Evolutionary conservation across 2,888 invertebrate species (phyloP).

Genomic region (Heterodera filipjevi): DNA sequence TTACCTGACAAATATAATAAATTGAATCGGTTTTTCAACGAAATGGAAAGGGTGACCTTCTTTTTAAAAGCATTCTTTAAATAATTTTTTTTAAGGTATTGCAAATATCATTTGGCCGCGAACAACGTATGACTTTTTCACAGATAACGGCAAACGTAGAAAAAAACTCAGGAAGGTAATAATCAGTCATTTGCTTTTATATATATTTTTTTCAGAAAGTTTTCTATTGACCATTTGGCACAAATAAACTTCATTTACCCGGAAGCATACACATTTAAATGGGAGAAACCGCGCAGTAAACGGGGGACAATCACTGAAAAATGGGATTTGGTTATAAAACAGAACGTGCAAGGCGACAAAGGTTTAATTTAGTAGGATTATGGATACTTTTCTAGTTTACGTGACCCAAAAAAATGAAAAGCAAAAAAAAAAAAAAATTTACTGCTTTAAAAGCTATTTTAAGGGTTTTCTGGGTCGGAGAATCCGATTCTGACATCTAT

Average conservation of each 20-base stretch:
- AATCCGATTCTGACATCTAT: no score
- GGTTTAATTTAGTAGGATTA: no score
- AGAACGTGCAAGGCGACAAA: constrained; percentile 21
- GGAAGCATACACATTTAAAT: constrained; percentile 19
- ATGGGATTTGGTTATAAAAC: constrained; percentile 23
- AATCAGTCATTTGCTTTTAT: not conserved
- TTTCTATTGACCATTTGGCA: constrained; percentile 19
- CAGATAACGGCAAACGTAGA: constrained; percentile 23
- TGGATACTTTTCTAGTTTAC: no score
- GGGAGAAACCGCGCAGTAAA: constrained; percentile 20
- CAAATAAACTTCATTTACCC: constrained; percentile 23
- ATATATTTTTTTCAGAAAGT: constrained; percentile 10
- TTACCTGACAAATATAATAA: constrained; percentile 24
- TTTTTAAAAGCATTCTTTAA: not conserved
- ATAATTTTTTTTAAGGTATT: constrained; percentile 6
- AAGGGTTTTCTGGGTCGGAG: no score
- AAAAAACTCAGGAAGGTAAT: constrained; percentile 18
- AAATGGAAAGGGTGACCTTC: constrained; percentile 14
- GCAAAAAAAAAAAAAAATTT: no score
- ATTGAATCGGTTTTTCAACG: constrained; percentile 24
- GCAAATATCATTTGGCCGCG: constrained; percentile 19
- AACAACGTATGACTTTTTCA: constrained; percentile 26
- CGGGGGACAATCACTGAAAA: constrained; percentile 12
- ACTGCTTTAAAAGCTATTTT: no score
- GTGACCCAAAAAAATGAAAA: no score